phyloP scores from a whole-genome alignment of 2,797 vertebrate genomes.

The Allobates femoralis region DNA sequence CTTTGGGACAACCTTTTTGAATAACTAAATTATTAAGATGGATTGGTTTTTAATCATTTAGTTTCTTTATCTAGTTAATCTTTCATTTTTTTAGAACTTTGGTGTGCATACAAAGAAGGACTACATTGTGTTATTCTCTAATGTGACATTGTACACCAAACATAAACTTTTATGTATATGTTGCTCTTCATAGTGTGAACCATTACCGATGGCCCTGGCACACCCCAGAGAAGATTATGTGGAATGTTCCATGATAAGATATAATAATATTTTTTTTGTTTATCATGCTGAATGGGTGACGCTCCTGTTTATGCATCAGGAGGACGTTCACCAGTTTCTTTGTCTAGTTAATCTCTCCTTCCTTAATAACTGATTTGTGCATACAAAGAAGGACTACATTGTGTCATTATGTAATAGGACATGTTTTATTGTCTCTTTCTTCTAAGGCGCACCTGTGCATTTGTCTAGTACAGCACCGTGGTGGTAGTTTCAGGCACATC shows the following conservation, averaged over 20 bases:
- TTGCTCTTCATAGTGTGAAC: background rate
- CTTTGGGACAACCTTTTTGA: no score
- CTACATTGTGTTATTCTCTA: no score
- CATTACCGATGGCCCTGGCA: background rate
- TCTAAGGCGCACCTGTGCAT: constrained; percentile 56
- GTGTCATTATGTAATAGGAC: constrained; percentile 33
- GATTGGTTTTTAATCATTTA: no score
- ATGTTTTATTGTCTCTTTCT: constrained; percentile 31
- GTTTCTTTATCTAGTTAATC: no score
- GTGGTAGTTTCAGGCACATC: constrained; percentile 54
- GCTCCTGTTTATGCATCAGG: constrained; percentile 39
- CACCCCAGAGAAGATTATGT: background rate
- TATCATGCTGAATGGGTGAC: constrained; percentile 10
- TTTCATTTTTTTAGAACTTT: background rate
- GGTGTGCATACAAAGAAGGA: no score
- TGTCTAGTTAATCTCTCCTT: constrained; percentile 41
- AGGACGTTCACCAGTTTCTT: constrained; percentile 31
- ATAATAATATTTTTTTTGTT: constrained; percentile 20
- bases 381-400: constrained; percentile 25
- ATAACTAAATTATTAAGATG: no score
- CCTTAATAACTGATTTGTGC: constrained; percentile 41
- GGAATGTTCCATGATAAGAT: constrained; percentile 6
- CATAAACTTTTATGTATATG: background rate
- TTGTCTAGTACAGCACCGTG: constrained; percentile 44
- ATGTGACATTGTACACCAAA: background rate